Evolutionary conservation across 2,888 invertebrate genomes (phyloP), one percentile per base, ranked within the genome.

Genomic region (Acrocyrtus sp.): DNA sequence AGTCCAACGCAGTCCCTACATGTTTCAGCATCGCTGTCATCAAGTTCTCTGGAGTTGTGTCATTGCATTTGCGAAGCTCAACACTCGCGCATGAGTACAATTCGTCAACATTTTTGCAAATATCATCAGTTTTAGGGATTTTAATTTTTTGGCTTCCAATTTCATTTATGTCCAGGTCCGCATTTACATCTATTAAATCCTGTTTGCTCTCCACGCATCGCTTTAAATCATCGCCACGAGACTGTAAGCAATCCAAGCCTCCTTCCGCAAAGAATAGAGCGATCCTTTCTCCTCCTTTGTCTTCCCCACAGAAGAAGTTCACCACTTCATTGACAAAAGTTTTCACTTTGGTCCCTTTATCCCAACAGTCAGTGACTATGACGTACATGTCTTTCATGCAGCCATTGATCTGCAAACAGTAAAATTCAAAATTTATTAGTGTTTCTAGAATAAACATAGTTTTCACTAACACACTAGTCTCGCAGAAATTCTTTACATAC

Each of bases 21-120:
- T 76, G 68, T 34, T 56, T 72, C 21, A 77, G 47, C 81, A 81
- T 81, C 1, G 78, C 72, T 1, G 78, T 75, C 48, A 78, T 75
- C 47, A 81, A 54, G 62, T 81, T 81, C 57, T 81, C 78, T 2
- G 81, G 79, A 8, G 81, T 80, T 10, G 78, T 66, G 48, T 81
- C 80, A 17, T 68, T 66, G 43, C 81, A 81, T 48, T 77, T 75
- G 3, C 56, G 51, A 8, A 81, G 61, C 17, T 73, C 76, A 21
- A 21, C 19, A n/a, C 41, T 56, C 17, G 74, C 53, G 56, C 81
- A 81, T n/a, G 75, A 70, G 5, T 69, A 54, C 5, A 79, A 34
- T 24, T 78, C 69, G 21, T 72, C 57, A 10, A 80, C 45, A 15
- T 61, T 63, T 27, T 75, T 75, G 34, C 43, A 73, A n/a, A 73